Evolutionary conservation across 2,113 vertebrate genomes (phyloP).

Genomic region (Anthoscopus minutus): DNA sequence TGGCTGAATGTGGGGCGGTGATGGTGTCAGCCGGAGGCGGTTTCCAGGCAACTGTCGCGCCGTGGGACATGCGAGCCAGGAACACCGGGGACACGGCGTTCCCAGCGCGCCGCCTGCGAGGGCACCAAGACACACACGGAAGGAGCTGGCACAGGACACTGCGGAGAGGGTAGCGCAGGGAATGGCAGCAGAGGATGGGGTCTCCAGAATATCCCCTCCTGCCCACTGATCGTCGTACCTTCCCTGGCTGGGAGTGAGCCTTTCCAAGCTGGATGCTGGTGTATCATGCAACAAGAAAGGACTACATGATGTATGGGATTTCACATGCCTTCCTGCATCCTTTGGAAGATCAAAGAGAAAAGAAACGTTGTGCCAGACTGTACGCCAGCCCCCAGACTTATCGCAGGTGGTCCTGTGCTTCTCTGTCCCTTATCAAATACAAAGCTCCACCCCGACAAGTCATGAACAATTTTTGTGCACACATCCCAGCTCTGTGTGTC

Average conservation of each 20-base stretch:
- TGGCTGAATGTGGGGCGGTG: slow-evolving; percentile 43
- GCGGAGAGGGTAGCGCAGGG: neutral
- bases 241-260: neutral
- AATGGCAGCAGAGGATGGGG: neutral
- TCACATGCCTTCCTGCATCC: neutral
- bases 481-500: neutral
- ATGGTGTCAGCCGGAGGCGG: slow-evolving; percentile 46
- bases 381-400: neutral
- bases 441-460: neutral
- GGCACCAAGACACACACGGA: fast-evolving
- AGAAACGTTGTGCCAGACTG: fast-evolving
- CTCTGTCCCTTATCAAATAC: neutral
- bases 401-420: neutral
- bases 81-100: slow-evolving; percentile 1
- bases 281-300: fast-evolving
- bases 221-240: fast-evolving
- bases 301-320: fast-evolving
- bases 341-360: neutral
- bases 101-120: neutral
- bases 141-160: neutral
- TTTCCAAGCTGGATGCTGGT: neutral
- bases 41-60: slow-evolving; percentile 62
- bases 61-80: neutral
- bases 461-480: neutral
- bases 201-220: neutral